These are phyloP conservation scores for Dromococcyx pavoninus DNA, from an alignment of 2,797 vertebrate genomes.

Conservation along the genomic window DNA sequence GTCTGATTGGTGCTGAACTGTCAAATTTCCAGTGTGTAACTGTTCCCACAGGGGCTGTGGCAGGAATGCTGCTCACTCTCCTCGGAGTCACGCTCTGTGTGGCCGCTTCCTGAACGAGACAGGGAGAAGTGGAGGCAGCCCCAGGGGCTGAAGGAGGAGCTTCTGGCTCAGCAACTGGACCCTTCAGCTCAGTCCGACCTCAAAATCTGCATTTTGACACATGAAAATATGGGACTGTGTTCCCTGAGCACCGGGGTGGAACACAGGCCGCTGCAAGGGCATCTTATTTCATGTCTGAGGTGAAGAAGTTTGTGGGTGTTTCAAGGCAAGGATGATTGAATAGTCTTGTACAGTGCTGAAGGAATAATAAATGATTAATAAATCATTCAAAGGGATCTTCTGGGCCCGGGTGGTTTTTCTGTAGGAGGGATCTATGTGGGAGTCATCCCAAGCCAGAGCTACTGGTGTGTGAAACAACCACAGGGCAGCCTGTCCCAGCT, in stretches of 20 bases:
- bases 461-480: neutral
- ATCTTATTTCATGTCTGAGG: rapidly evolving
- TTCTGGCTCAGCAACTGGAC: neutral
- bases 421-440: neutral
- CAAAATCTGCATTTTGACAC: neutral
- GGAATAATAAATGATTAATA: neutral
- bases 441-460: neutral
- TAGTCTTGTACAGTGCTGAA: neutral
- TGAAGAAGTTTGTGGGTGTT: neutral
- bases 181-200: neutral
- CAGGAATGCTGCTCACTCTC: slow-evolving; percentile 87
- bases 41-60: slow-evolving; percentile 76
- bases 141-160: rapidly evolving
- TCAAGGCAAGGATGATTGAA: rapidly evolving
- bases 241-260: neutral
- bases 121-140: neutral
- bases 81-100: slow-evolving; percentile 85
- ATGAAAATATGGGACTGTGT: rapidly evolving
- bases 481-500: too few relatives aligned
- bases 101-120: slow-evolving; percentile 76
- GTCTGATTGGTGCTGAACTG: neutral
- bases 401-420: neutral
- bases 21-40: rapidly evolving
- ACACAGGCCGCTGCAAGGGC: rapidly evolving
- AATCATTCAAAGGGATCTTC: neutral